Evolutionary conservation across 2,888 invertebrate species (phyloP), one percentile per base, ranked within the genome.

Genomic region (Oxyteleia sp.): DNA sequence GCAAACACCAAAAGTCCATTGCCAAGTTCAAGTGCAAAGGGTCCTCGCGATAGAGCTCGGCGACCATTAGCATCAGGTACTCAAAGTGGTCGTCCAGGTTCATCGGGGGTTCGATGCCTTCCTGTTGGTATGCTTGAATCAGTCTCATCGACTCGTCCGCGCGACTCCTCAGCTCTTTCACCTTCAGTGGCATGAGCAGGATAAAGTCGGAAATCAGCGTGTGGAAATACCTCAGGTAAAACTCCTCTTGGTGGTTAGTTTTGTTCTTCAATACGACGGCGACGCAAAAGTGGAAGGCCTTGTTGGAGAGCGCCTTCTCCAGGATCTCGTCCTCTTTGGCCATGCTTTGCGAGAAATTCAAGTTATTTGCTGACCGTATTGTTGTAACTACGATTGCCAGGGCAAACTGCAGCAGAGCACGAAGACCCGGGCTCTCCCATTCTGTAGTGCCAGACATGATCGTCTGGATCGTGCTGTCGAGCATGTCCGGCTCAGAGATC

Each of bases 101-200:
- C 7, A 95, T 95, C 1, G 97, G 97, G 7, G 97, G 95, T 71
- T 96, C 95, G 13, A 98, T 94, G 0, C 97, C 97, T 91, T 97
- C 97, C 82, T 96, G 95, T 7, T 95, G 94, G 93, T 96, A 97
- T 88, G 96, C 95, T 84, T 96, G 95, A 45, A 96, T 95, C 0
- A 97, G 96, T 78, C 97, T 95, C 11, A 97, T 97, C 1, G 96
- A 96, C 93, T 99, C 99, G 93, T 99, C 98, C 0, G 98, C 98
- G 87, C 97, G 95, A 88, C 96, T 96, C 57, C 97, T 94, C 80
- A 98, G 93, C 91, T 97, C 97, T 88, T 97, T 97, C 0, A 97
- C 95, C 95, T 98, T 98, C 55, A 98, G 95, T 66, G 98, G 98
- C 97, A 98, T 97, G 68, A 97, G 95, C 83, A 97, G 96, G 55